Evolutionary conservation across 2,113 vertebrate genomes (phyloP).

Genomic region (Buteo buteo): DNA sequence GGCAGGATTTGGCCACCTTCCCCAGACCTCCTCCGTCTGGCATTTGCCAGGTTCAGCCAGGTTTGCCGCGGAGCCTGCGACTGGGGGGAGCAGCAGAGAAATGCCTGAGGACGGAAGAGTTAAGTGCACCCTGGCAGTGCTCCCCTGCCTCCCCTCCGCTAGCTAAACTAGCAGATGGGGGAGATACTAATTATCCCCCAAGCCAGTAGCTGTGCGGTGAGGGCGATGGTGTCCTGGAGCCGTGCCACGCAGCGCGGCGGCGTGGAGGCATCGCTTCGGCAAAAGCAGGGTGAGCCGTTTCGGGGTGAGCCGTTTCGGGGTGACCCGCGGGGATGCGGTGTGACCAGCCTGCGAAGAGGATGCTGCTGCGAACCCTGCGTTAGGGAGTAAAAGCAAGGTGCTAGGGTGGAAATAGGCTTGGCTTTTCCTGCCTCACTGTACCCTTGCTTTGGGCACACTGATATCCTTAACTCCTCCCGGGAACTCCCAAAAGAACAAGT

Average conservation of each 20-base stretch:
- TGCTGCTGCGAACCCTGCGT: not conserved
- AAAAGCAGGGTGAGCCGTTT: fast-evolving
- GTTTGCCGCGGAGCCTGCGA: not conserved
- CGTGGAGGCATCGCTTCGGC: fast-evolving
- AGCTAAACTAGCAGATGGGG: conserved; percentile 56
- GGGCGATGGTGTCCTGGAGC: conserved; percentile 28
- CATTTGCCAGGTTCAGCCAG: fast-evolving
- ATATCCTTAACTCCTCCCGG: not conserved
- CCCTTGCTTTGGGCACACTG: not conserved
- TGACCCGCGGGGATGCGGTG: fast-evolving
- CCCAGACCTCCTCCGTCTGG: not conserved
- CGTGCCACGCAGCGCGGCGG: not conserved
- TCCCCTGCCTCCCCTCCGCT: not conserved
- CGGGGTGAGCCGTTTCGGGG: fast-evolving
- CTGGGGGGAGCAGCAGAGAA: not conserved
- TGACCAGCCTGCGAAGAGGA: not conserved
- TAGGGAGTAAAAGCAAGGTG: not conserved
- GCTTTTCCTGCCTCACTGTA: fast-evolving
- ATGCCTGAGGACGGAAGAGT: conserved; percentile 19
- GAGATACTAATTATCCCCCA: conserved; percentile 41
- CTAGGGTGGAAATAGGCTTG: not conserved
- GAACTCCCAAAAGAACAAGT: not conserved
- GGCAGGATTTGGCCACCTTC: not conserved
- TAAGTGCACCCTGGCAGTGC: conserved; percentile 21
- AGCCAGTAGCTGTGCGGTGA: not conserved